Evolutionary conservation across 92 coral and sea anemone species (phyloP), one percentile per base, ranked within the genome.

Genomic region (Galaxea fascicularis): DNA sequence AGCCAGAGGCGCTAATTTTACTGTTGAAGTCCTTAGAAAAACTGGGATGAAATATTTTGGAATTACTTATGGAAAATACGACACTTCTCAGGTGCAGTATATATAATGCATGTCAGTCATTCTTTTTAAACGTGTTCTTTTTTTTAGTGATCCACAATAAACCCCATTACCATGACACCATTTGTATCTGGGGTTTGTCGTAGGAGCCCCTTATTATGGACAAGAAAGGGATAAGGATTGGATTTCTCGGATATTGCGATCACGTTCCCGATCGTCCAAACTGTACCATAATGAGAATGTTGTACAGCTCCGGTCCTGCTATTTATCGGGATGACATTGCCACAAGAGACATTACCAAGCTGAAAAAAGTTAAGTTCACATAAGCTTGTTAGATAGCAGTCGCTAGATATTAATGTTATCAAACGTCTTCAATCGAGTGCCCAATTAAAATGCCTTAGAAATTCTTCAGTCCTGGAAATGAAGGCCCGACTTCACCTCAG

Each of bases 161-260:
- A 6, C 41, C 2, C 2, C 41, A 35, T 35, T 35, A 35, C 41
- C 2, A 2, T 35, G n/a, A n/a, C n/a, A n/a, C n/a, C n/a, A n/a
- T n/a, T n/a, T n/a, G n/a, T 11, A 17, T 30, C n/a, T 9, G 4
- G 8, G 27, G 9, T 75, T 52, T 15, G 52, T 68, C 18, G 8
- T 49, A 95, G 98, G 83, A 71, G 15, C 93, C 98, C 21, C 62
- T 95, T 25, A 86, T 95, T 5, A 22, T 88, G 64, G 73, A 88
- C 44, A 82, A 54, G 29, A 88, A 84, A 54, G 94, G 92, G n/a
- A 80, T 89, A 52, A 95, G 83, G 82, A 85, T 93, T 29, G 98
- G 96, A 8, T 93, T 95, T 65, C 90, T 95, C 13, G 98, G 91
- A 27, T 95, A 95, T 65, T 93, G 96, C 35, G 86, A 80, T 51